phyloP scores from a whole-genome alignment of 2,113 vertebrate genomes.

The Hucho hucho region DNA sequence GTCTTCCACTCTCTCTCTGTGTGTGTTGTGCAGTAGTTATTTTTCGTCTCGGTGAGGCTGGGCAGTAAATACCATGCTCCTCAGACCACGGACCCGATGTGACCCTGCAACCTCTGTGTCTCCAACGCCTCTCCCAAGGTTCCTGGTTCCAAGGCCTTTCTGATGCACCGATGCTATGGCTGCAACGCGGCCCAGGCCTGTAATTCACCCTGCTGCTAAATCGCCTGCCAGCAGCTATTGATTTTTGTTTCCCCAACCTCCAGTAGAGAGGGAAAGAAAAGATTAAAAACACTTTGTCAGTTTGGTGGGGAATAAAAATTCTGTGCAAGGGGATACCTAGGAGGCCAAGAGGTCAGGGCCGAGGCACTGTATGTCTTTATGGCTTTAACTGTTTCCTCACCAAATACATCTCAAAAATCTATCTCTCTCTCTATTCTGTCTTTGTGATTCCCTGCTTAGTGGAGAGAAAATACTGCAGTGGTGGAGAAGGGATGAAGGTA shows the following conservation, averaged over 20 bases:
- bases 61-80: conserved; percentile 79
- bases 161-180: conserved; percentile 61
- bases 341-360: conserved; percentile 72
- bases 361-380: conserved; percentile 78
- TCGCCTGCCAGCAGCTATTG: conserved; percentile 98
- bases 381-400: conserved; percentile 76
- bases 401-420: conserved; percentile 20
- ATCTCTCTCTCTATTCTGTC: conserved; percentile 10
- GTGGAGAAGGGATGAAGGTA: background rate
- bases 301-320: conserved; percentile 99
- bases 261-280: conserved; percentile 98
- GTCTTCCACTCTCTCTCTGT: conserved; percentile 37
- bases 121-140: conserved; percentile 73
- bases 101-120: conserved; percentile 72
- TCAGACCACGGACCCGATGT: conserved; percentile 65
- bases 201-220: conserved; percentile 92
- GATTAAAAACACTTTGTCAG: conserved; percentile 99
- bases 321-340: conserved; percentile 83
- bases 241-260: conserved; percentile 99
- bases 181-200: conserved; percentile 64
- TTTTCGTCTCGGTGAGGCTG: conserved; percentile 66
- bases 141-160: conserved; percentile 73
- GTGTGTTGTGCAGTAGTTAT: conserved; percentile 63
- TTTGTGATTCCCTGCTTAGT: conserved; percentile 1
- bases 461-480: background rate